These are phyloP conservation scores for Malurus splendens DNA, from an alignment of 2,797 vertebrate species.

Conservation along the genomic window DNA sequence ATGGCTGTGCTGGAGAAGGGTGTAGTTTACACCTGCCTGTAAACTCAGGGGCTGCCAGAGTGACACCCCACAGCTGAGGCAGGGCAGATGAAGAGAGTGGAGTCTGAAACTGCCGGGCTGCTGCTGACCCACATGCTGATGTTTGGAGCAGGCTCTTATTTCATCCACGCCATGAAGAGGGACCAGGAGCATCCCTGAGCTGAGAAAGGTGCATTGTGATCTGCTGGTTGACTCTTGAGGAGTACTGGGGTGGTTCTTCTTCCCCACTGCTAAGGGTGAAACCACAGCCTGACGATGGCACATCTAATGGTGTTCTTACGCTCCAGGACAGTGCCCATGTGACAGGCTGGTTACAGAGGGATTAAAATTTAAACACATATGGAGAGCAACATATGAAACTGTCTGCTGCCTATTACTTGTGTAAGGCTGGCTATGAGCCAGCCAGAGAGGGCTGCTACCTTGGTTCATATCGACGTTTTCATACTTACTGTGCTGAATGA, in stretches of 20 bases:
- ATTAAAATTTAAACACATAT: neutral
- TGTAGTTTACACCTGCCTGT: neutral
- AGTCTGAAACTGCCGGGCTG: neutral
- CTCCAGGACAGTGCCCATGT: neutral
- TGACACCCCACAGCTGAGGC: neutral
- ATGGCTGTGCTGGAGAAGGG: neutral
- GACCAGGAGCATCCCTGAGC: neutral
- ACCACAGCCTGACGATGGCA: neutral
- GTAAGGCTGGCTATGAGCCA: neutral
- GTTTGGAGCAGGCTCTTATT: neutral
- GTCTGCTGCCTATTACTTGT: neutral
- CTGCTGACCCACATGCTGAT: neutral
- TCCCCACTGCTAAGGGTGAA: neutral
- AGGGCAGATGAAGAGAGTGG: neutral
- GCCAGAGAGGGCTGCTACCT: neutral
- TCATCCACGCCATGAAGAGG: neutral
- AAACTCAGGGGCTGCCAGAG: neutral
- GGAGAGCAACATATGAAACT: neutral
- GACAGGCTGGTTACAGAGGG: neutral
- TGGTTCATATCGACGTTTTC: neutral
- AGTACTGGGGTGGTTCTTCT: neutral
- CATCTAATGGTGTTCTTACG: neutral
- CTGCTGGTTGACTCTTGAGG: neutral
- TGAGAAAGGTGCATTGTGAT: neutral
- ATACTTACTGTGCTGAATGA: slow-evolving; percentile 9